Conservation (phyloP, 2,113 vertebrate genomes). For the Ceyx margarethae region DNA sequence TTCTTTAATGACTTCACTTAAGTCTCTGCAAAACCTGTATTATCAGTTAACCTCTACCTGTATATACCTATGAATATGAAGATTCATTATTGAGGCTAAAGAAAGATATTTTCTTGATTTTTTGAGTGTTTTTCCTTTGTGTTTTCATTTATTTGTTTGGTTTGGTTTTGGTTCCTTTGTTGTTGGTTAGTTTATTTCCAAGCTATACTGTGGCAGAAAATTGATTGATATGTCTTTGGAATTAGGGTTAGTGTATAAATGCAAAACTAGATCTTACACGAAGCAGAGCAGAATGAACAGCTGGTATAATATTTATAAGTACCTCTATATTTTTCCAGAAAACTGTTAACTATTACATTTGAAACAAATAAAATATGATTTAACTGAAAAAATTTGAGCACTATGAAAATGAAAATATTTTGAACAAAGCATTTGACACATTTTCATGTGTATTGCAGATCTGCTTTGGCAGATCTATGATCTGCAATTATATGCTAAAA, state of each 20-base stretch:
- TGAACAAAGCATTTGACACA: neutral
- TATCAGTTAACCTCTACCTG: neutral
- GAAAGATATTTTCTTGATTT: neutral
- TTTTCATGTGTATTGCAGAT: neutral
- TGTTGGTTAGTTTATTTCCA: neutral
- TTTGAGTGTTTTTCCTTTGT: neutral
- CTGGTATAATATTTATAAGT: neutral
- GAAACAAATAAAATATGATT: neutral
- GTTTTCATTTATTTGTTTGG: neutral
- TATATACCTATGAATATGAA: neutral
- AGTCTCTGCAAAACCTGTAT: slow-evolving; percentile 12
- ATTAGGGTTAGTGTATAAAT: neutral
- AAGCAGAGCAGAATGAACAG: neutral
- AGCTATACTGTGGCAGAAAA: neutral
- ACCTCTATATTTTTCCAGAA: neutral
- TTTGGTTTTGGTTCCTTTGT: neutral
- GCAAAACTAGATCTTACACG: neutral
- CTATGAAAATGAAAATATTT: neutral
- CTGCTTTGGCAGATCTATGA: neutral
- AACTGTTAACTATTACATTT: neutral
- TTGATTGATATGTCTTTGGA: neutral
- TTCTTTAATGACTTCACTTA: neutral
- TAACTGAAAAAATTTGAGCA: neutral
- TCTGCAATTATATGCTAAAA: neutral
- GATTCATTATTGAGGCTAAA: neutral